phyloP scores from a whole-genome alignment of 2,113 vertebrate genomes.

The Petroica traversi region DNA sequence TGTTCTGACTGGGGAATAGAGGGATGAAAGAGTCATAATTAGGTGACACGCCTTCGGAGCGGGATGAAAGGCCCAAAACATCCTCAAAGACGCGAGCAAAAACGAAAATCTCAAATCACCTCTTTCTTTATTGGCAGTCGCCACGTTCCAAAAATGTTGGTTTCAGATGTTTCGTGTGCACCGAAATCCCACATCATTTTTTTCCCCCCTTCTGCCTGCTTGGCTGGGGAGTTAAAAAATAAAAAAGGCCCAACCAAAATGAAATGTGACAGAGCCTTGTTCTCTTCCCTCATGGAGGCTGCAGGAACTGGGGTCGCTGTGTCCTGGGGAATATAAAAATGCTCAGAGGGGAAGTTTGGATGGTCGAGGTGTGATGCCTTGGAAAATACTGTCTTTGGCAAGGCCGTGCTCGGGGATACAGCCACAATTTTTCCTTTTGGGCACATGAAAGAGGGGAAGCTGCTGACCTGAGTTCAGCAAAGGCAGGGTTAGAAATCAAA shows the following conservation, averaged over 20 bases:
- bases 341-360: not conserved
- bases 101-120: conserved; percentile 54
- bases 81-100: conserved; percentile 42
- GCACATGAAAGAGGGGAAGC: not conserved
- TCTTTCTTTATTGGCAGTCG: conserved; percentile 49
- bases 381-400: not conserved
- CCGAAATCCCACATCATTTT: not conserved
- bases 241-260: not conserved
- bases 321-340: not conserved
- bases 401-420: not conserved
- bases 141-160: not conserved
- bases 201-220: not conserved
- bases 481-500: not conserved
- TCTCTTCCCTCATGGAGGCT: not conserved
- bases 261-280: not conserved
- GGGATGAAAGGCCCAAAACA: conserved; percentile 68
- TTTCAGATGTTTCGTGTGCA: not conserved
- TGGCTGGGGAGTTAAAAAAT: not conserved
- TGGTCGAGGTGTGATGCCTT: not conserved
- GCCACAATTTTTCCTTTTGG: not conserved
- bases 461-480: not conserved
- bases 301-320: not conserved
- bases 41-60: conserved; percentile 66
- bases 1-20: conserved; percentile 53
- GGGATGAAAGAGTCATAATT: conserved; percentile 74